Evolutionary conservation across 2,888 invertebrate genomes (phyloP), one percentile per base, ranked within the genome.

Genomic region (Cataglyphis altisquamis): DNA sequence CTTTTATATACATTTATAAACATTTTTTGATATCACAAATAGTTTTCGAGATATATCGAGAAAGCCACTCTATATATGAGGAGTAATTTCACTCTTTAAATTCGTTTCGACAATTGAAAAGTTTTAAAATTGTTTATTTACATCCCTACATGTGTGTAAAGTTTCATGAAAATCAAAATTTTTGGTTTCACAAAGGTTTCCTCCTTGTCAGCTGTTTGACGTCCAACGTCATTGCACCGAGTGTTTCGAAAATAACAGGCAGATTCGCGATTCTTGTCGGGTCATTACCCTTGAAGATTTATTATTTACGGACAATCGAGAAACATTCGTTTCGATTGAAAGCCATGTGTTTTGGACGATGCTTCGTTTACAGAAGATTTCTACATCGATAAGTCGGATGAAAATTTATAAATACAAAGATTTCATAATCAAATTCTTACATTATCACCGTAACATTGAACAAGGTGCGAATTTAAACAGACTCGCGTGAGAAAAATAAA

Each of bases 241-340:
- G 72, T 68, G 60, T n/a, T 57, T 25, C 45, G 72, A 70, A 62
- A 80, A 80, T 60, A 66, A 32, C 12, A 18, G 41, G 70, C 32
- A 39, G 32, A 45, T 39, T 25, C 15, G 32, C 32, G 36, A 39
- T 45, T 57, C 32, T 41, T 0, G 21, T 2, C 52, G 25, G 72
- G 45, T 80, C 70, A 45, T 78, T 45, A 36, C 18, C 45, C 78
- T 45, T 45, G 45, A 60, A 80, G 21, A 60, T 70, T 80, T 72
- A 62, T 70, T 25, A 36, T 12, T 70, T 25, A 12, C 29, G 45
- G 36, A 57, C 55, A 12, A 15, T 55, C 39, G 77, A 21, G 29
- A 60, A 36, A 29, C 45, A 15, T 32, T 48, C 77, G 73, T 29
- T 62, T 45, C 64, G n/a, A 18, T 9, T n/a, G 29, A 32, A 62